phyloP scores from a whole-genome alignment of 2,888 invertebrate genomes.

The Latrodectus elegans region DNA sequence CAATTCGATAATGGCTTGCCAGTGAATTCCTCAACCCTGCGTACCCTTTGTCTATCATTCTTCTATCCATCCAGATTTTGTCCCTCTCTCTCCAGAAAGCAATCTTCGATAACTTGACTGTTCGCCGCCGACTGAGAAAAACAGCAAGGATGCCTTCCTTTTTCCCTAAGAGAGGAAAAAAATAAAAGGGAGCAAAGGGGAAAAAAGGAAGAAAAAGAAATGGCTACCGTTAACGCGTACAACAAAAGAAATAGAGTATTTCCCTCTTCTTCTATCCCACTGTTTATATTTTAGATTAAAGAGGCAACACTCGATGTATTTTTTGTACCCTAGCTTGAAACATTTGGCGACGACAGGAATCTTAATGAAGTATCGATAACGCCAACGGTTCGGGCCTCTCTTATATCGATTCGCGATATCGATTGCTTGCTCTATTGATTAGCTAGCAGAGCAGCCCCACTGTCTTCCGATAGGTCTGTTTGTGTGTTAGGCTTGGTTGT shows the following conservation, averaged over 20 bases:
- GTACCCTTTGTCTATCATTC: constrained; percentile 63
- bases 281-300: constrained; percentile 69
- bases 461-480: constrained; percentile 56
- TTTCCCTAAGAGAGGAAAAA: not conserved
- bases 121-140: constrained; percentile 43
- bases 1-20: constrained; percentile 65
- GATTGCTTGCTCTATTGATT: constrained; percentile 63
- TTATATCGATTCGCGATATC: constrained; percentile 62
- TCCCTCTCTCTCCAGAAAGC: constrained; percentile 44
- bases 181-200: constrained; percentile 8
- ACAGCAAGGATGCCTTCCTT: constrained; percentile 10
- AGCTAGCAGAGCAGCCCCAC: constrained; percentile 54
- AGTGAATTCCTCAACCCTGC: constrained; percentile 54
- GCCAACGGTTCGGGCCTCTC: constrained; percentile 59
- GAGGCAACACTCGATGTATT: constrained; percentile 45
- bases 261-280: constrained; percentile 23
- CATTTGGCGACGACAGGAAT: constrained; percentile 68
- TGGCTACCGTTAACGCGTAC: constrained; percentile 58
- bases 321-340: constrained; percentile 44
- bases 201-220: constrained; percentile 29
- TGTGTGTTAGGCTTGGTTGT: constrained; percentile 41
- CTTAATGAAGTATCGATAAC: constrained; percentile 69
- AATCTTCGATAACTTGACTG: constrained; percentile 66
- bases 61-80: constrained; percentile 65
- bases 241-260: constrained; percentile 57